A percentile compares a stretch with the other conserved stretches of the same genome.
These are phyloP conservation scores for Ornithoptera priamus DNA, from an alignment of 2,888 invertebrate species.

Conservation along the genomic window DNA sequence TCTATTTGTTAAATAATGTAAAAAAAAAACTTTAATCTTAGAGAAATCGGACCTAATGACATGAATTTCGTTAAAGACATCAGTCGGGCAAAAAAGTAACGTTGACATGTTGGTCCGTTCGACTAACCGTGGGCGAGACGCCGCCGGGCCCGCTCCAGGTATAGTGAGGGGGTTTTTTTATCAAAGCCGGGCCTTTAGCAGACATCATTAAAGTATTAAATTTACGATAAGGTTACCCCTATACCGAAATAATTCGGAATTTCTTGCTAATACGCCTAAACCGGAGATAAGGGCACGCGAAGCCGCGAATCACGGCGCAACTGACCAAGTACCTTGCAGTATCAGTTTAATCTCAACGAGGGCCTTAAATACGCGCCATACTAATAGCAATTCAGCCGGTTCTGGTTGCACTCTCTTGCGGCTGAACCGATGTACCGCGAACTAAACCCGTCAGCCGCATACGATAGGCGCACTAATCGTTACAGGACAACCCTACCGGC, in stretches of 20 bases:
- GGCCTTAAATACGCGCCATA: not conserved
- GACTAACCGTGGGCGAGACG: constrained; percentile 60
- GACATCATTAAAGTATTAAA: constrained; percentile 75
- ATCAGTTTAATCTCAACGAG: too few species aligned
- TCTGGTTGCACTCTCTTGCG: too few species aligned
- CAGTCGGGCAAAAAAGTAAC: constrained; percentile 71
- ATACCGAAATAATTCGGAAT: constrained; percentile 49
- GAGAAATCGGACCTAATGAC: constrained; percentile 78
- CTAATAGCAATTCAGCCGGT: not conserved
- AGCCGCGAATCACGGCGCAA: constrained; percentile 9
- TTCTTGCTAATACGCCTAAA: constrained; percentile 39
- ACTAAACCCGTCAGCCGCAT: not conserved
- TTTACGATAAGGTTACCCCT: constrained; percentile 64
- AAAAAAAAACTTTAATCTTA: constrained; percentile 74
- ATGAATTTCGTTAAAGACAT: constrained; percentile 78
- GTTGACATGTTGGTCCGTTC: constrained; percentile 65
- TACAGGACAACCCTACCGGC: constrained; percentile 4
- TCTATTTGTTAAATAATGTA: constrained; percentile 78
- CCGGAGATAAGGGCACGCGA: constrained; percentile 24
- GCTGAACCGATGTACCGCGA: not conserved
- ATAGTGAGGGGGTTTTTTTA: constrained; percentile 54
- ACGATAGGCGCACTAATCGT: not conserved
- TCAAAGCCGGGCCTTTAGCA: constrained; percentile 57
- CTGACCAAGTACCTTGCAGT: too few species aligned
- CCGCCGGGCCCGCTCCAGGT: constrained; percentile 58